Evolutionary conservation across 1,140 invertebrate species (phyloP), one percentile per base, ranked within the genome.

Genomic region (Orius insidiosus): DNA sequence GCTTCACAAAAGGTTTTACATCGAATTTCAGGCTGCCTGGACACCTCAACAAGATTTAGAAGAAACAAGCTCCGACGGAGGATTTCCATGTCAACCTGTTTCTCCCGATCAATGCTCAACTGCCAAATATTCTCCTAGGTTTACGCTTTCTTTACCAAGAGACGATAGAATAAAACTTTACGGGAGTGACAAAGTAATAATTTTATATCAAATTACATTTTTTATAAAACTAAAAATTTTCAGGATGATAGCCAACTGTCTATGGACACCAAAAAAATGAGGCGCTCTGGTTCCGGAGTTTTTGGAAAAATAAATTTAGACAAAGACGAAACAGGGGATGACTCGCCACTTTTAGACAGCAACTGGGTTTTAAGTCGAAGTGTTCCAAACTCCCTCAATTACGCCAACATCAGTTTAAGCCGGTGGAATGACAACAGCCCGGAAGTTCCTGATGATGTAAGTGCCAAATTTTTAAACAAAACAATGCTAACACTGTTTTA

Each of bases 21-120:
- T 39, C 38, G 15, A 39, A n/a, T 49, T 36, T 24, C 39, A 56
- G 55, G 54, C 61, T 4, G 61, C 75, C 0, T 87, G 82, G 83
- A 85, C 81, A 2, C 82, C 83, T 0, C 80, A 84, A 49, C 81
- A 85, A 57, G 83, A 85, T 59, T 65, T 86, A 7, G 68, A 72
- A 51, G 72, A 74, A 52, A 72, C 73, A 33, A 78, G 76, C 51
- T 75, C 75, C 13, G 76, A 78, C 52, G 76, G 74, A 24, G 72
- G 70, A 1, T 66, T 68, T 2, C 65, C 67, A 38, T 63, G 58
- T 1, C 54, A 58, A 34, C 56, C 56, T 16, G 57, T 58, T 1
- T 49, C 51, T n/a, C 55, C 52, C 9, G 52, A 58, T 38, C 51
- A 51, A 45, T 47, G 54, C n/a, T 51, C 53, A 0, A 63, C 66